Evolutionary conservation across 1,140 invertebrate genomes (phyloP), one percentile per base, ranked within the genome.

Genomic region (Plectrocnemia conspersa): DNA sequence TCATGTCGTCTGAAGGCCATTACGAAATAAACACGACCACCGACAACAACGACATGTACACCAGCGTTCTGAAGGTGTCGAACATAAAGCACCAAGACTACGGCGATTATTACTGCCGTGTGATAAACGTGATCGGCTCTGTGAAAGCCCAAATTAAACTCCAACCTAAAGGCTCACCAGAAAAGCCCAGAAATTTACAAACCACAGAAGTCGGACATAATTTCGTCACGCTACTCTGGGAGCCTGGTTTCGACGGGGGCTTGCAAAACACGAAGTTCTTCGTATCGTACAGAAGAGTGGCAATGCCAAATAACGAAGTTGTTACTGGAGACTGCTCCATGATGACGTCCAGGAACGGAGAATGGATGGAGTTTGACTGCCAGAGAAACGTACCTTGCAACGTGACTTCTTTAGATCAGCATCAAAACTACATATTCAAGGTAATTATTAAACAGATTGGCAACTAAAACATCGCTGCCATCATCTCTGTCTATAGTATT

Each of bases 191-290:
- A 1, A 81, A 83, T 45, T 66, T 92, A 10, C 72, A 79, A 0
- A 79, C 85, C 5, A 73, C 82, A 35, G 82, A 85, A 58, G 77
- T 86, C 1, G 88, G 86, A 0, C 84, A 84, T 3, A 86, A 84
- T 11, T 86, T 81, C 63, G 85, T 93, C 0, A 83, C 85, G 0
- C 68, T 95, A 1, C 76, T 79, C 24, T 95, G 90, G 90, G 83
- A 88, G 59, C 81, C 88, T 1, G 91, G 91, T 0, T 96, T 95
- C 65, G 88, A 95, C 70, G 92, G 93, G 0, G 91, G 91, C 0
- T 66, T 91, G 24, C 79, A 81, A 10, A 88, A 85, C 60, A 93
- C 89, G 0, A 90, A 90, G 64, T 93, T 89, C 68, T 88, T 88
- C 61, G 86, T 93, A 4, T 81, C 80, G 6, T 89, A 88, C 65